Percentiles rank a stretch among this genome's conserved stretches.
Conservation (phyloP, 2,113 vertebrate genomes). For the Cercocebus atys region DNA sequence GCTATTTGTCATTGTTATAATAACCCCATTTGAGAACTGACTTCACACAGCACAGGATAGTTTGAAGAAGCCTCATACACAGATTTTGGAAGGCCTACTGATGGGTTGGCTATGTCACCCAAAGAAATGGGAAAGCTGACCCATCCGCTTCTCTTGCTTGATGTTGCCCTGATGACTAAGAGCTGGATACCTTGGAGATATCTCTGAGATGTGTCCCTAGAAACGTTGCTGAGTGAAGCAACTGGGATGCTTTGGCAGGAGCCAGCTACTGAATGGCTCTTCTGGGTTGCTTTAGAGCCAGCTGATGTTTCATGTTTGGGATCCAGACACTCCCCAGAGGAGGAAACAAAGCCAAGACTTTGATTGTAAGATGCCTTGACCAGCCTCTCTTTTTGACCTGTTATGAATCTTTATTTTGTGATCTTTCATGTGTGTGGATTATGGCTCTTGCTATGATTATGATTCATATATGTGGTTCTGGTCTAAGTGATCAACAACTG, state of each 20-base stretch:
- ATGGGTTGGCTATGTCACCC: neutral
- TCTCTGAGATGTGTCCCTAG: neutral
- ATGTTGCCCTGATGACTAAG: neutral
- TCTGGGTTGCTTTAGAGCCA: neutral
- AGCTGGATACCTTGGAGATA: neutral
- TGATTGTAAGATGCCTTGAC: neutral
- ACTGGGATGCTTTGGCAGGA: neutral
- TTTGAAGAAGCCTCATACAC: neutral
- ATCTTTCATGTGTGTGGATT: neutral
- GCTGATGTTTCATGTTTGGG: neutral
- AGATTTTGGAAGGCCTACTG: neutral
- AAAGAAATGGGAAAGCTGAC: neutral
- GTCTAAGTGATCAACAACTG: neutral
- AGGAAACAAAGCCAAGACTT: neutral
- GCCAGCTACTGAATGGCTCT: neutral
- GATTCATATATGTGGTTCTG: neutral
- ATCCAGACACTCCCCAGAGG: neutral
- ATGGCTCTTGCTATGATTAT: neutral
- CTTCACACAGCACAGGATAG: neutral
- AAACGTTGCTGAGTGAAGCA: rapidly evolving
- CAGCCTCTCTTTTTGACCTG: neutral
- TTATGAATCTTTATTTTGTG: constrained; percentile 2
- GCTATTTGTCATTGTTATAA: neutral
- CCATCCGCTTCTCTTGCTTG: neutral
- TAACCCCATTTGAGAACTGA: neutral